Base-by-base conservation (phyloP, 2,888 invertebrate genomes). In the Rhagium mordax region DNA sequence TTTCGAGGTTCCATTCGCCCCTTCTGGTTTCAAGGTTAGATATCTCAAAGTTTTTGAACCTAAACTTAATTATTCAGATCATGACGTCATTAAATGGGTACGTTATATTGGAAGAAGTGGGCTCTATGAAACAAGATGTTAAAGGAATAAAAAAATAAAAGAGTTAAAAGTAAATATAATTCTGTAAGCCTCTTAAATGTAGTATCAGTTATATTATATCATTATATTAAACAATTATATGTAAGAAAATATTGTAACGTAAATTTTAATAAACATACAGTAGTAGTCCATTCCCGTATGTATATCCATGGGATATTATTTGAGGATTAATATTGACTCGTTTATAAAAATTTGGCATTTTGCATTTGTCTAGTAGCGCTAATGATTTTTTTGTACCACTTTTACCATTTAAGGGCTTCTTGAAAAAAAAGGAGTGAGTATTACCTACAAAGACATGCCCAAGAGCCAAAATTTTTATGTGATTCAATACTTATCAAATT, bases 81-180 rank as follows among this genome's bases (percentile, higher is more conserved):
- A 99, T 85, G 99, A 99, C 88, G 99, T 99, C 80, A 99, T 99
- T 87, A 99, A 99, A 93, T 99, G 99, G 99, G 99, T 99, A 79
- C 93, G 99, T 29, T 99, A 99, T 89, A 99, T 99, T 85, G 99
- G 99, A 57, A 94, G 98, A 85, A 99, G 98, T 87, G 99, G 99
- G 71, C 93, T 99, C 55, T 99, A 99, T 88, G 99, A 99, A 90
- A 99, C 99, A 48, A 91, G 99, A 89, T 99, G 99, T 91, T 99
- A 93, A 90, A n/a, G 5, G 10, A 33, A n/a, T n/a, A n/a, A n/a
- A n/a, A n/a, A n/a, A n/a, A n/a, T n/a, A n/a, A n/a, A n/a, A n/a
- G n/a, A n/a, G n/a, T 10, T 41, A n/a, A 41, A 41, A 29, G 6
- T 41, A 41, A 24, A 51, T 65, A 13, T 20, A 16, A 18, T 18